Base-by-base conservation (phyloP, 2,113 vertebrate species). In the Solea solea region DNA sequence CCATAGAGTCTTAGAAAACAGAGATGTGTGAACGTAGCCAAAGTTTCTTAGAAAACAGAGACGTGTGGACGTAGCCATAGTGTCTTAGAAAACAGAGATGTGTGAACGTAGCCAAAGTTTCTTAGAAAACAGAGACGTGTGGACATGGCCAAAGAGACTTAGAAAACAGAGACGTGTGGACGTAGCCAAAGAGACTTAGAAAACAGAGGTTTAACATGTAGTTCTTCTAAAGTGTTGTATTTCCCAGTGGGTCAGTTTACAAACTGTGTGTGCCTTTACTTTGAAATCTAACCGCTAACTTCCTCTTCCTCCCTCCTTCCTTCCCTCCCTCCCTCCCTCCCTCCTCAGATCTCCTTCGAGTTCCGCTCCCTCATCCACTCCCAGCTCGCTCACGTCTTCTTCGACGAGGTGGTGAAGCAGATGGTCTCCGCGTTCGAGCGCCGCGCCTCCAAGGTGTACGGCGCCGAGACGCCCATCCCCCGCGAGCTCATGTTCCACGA, bases 401-500 rank as follows among this genome's bases (percentile, higher is more conserved):
- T 99, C 1, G 97, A 98, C 25, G 96, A 99, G 92, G 97, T 99
- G 56, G 96, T 98, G 56, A 99, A 98, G 90, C 95, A 98, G 89
- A 98, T 96, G 95, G 97, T 99, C 0, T 93, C 95, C 1, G 96
- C 96, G 7, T 98, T 98, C 71, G 95, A 98, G 89, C 94, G 94
- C 49, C 94, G 95, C 64, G 95, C 96, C 8, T 78, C 88, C 85
- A 94, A 93, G 48, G 57, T 96, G 0, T 94, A 96, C 0, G 96
- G 96, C 8, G 93, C 95, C 3, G 96, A 97, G 93, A 98, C 96
- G 25, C 85, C 10, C 71, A 96, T 97, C 88, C 97, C 96, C 9
- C 95, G 93, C 2, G 96, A 97, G 78, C 91, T 98, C 56, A 97
- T 98, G 96, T 92, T 97, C 77, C 97, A 97, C 0, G 95, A 98